These are phyloP conservation scores for Phyllopteryx taeniolatus DNA, from an alignment of 2,113 vertebrate species.

Conservation along the genomic window DNA sequence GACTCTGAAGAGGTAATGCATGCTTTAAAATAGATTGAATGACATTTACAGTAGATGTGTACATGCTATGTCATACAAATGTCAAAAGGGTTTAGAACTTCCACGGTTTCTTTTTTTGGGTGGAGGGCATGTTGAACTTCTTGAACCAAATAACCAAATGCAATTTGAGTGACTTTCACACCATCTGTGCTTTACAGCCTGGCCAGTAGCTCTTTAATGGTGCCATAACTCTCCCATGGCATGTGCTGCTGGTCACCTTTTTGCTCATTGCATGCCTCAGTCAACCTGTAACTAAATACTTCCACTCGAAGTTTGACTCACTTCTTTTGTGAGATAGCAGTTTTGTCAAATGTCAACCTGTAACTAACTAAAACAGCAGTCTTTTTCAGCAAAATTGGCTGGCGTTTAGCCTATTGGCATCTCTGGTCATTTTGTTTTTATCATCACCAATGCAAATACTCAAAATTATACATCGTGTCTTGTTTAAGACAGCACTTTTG, in stretches of 20 bases:
- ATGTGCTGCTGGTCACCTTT: background rate
- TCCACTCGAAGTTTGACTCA: background rate
- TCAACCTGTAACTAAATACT: background rate
- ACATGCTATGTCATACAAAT: background rate
- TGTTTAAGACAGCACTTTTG: too few species aligned
- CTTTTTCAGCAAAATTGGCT: too few species aligned
- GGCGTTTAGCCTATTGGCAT: too few species aligned
- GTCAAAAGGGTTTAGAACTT: background rate
- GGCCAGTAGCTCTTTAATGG: constrained; percentile 2
- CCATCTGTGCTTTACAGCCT: background rate
- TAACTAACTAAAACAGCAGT: too few species aligned
- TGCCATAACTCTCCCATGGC: background rate
- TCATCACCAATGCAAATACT: too few species aligned
- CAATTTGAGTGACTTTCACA: background rate
- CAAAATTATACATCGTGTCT: too few species aligned
- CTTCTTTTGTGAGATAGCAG: too few species aligned
- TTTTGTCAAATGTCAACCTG: too few species aligned
- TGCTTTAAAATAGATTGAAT: too few species aligned
- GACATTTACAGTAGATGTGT: background rate
- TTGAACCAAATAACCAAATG: background rate
- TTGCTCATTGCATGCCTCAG: background rate
- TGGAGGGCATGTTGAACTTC: too few species aligned
- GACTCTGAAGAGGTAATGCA: background rate
- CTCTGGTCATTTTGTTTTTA: too few species aligned
- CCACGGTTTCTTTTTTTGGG: background rate